A percentile compares a stretch with the other conserved stretches of the same genome.
phyloP scores from a whole-genome alignment of 2,797 vertebrate genomes.

The Myotis daubentonii region DNA sequence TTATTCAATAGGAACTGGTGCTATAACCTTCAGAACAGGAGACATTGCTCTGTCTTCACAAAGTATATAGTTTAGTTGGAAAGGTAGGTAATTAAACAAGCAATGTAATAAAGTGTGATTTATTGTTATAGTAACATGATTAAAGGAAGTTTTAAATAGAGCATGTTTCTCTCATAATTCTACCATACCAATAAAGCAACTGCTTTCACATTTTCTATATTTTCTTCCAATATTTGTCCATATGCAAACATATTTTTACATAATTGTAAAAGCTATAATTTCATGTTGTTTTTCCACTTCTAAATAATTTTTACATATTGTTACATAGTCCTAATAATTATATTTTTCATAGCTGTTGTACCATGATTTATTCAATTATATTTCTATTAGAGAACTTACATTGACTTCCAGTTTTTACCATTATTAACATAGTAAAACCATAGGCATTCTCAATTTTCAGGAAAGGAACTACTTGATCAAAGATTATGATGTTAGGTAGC shows the following conservation, averaged over 20 bases:
- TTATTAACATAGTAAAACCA: not conserved
- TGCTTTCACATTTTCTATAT: not conserved
- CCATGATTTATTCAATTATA: constrained; percentile 15
- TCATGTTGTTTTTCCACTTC: constrained; percentile 28
- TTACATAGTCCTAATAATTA: constrained; percentile 30
- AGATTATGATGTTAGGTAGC: constrained; percentile 1
- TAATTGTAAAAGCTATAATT: constrained; percentile 17
- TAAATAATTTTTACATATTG: not conserved
- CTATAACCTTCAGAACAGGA: not conserved
- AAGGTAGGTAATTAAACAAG: constrained; percentile 1
- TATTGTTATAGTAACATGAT: constrained; percentile 23
- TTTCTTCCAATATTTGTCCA: constrained; percentile 53
- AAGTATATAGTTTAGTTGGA: constrained; percentile 26
- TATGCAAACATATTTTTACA: constrained; percentile 44
- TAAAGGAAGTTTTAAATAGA: constrained; percentile 53
- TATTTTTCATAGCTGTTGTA: constrained; percentile 20
- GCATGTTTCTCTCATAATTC: constrained; percentile 40
- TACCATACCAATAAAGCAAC: constrained; percentile 24
- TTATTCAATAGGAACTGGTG: not conserved
- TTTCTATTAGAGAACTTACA: constrained; percentile 42
- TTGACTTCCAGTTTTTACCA: constrained; percentile 26
- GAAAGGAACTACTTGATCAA: not conserved
- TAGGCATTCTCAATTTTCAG: constrained; percentile 39
- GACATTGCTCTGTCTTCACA: not conserved
- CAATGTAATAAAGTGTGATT: not conserved